Percentiles rank a stretch among this genome's conserved stretches.
These are phyloP conservation scores for Phaenicophaeus curvirostris DNA, from an alignment of 2,797 vertebrate genomes.

Conservation along the genomic window DNA sequence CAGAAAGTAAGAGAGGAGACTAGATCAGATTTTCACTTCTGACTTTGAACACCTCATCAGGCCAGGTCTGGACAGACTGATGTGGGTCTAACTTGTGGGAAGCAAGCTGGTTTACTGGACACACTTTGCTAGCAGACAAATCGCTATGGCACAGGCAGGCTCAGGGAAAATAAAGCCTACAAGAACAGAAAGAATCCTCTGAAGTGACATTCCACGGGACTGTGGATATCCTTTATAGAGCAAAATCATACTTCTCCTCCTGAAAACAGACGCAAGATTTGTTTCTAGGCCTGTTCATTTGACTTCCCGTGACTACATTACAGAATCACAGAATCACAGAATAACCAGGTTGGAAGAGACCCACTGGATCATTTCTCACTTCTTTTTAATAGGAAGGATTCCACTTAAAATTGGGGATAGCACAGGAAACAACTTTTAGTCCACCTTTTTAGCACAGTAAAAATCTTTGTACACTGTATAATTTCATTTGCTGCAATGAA, in stretches of 20 bases:
- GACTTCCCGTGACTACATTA: background rate
- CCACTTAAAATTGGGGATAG: slow-evolving; percentile 9
- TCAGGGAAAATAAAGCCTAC: background rate
- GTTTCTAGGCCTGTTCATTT: background rate
- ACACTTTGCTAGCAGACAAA: background rate
- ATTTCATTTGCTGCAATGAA: slow-evolving; percentile 41
- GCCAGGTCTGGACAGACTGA: background rate
- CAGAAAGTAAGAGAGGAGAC: background rate
- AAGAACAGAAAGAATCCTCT: background rate
- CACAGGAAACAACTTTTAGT: background rate
- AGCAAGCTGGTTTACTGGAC: background rate
- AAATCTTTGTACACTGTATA: slow-evolving; percentile 4
- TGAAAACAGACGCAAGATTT: background rate
- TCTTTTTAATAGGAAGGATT: background rate
- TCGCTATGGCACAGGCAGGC: background rate
- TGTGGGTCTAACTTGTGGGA: background rate
- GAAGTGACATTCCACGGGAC: background rate
- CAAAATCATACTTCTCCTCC: background rate
- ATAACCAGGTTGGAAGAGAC: too few species aligned
- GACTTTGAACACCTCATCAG: background rate
- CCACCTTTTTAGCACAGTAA: slow-evolving; percentile 9
- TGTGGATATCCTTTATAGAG: background rate
- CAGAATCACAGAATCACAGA: too few species aligned
- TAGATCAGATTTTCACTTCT: background rate
- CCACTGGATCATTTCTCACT: too few species aligned